Percentiles rank a stretch among this genome's conserved stretches.
These are phyloP conservation scores for Strigamia transsilvanica DNA, from an alignment of 2,888 invertebrate genomes.

Conservation along the genomic window DNA sequence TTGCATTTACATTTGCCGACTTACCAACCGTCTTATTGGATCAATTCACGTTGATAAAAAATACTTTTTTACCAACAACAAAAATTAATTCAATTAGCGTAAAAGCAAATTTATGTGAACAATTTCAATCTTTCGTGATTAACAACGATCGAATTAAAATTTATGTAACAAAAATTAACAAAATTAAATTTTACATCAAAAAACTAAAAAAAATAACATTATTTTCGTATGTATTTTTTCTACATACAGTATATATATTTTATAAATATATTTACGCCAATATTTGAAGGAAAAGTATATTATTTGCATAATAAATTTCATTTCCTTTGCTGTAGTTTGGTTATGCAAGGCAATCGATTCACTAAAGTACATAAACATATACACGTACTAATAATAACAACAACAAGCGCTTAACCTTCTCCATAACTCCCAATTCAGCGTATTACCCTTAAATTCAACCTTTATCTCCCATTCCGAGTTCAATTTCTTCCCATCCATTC, in stretches of 20 bases:
- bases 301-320: neutral
- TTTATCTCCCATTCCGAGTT: neutral
- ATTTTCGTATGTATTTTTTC: no score
- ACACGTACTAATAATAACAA: neutral
- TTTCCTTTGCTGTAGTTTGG: neutral
- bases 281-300: no score
- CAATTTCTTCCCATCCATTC: slow-evolving; percentile 9
- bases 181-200: neutral
- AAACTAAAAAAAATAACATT: no score
- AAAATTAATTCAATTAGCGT: neutral
- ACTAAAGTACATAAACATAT: neutral
- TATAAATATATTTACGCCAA: no score
- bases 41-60: neutral
- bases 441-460: slow-evolving; percentile 15
- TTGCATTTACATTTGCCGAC: neutral
- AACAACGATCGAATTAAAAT: neutral
- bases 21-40: neutral
- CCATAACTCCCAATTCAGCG: neutral
- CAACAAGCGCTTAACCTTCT: neutral
- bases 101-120: slow-evolving; percentile 1
- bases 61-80: no score
- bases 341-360: neutral
- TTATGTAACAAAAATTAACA: neutral
- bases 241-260: no score
- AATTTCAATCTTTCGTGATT: neutral